Conservation (phyloP, 2,797 vertebrate genomes). For the Artibeus lituratus region DNA sequence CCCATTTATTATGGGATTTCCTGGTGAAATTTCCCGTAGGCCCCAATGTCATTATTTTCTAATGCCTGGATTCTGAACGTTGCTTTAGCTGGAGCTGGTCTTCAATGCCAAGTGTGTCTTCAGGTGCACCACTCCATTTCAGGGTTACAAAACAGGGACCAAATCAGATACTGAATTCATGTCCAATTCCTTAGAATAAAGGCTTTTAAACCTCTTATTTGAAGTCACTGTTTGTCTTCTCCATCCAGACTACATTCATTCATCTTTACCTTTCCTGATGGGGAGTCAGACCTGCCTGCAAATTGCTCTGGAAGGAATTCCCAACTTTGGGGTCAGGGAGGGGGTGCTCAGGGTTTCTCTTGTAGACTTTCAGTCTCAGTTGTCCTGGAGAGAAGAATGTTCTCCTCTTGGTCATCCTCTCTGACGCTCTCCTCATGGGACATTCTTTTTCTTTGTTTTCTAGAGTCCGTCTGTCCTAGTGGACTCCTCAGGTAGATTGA, state of each 20-base stretch:
- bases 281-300: background rate
- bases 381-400: background rate
- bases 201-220: background rate
- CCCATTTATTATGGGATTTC: background rate
- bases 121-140: background rate
- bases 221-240: constrained; percentile 3
- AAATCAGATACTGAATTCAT: background rate
- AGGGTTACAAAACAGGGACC: background rate
- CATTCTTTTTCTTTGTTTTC: background rate
- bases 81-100: background rate
- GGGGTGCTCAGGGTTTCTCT: background rate
- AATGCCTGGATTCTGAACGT: background rate
- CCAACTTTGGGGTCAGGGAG: background rate
- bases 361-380: background rate
- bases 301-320: background rate
- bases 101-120: background rate
- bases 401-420: background rate
- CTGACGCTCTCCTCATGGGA: background rate
- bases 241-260: background rate
- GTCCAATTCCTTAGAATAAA: background rate
- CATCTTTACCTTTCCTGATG: background rate
- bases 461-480: background rate
- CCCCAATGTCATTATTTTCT: background rate
- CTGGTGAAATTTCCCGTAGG: background rate
- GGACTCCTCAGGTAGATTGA: background rate